A percentile compares a stretch with the other conserved stretches of the same genome.
Conservation (phyloP, 2,797 vertebrate genomes). For the Ctenopoma kingsleyae region DNA sequence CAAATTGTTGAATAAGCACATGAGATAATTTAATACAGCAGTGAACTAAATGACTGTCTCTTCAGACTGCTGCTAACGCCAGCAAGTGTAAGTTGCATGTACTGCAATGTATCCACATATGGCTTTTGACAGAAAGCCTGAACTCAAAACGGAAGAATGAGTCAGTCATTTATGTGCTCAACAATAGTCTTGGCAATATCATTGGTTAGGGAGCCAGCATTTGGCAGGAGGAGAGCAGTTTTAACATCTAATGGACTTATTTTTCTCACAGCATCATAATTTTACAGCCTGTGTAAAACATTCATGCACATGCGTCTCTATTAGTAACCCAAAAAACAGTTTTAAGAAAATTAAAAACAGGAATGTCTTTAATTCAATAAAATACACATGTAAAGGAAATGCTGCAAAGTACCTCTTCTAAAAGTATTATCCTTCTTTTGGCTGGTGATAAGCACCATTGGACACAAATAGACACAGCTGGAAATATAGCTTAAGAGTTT, state of each 20-base stretch:
- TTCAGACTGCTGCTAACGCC: constrained; percentile 27
- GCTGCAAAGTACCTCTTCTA: constrained; percentile 63
- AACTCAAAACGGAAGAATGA: constrained; percentile 61
- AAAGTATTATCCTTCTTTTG: constrained; percentile 57
- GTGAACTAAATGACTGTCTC: constrained; percentile 32
- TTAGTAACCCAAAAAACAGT: constrained; percentile 66
- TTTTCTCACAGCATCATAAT: constrained; percentile 68
- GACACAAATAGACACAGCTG: constrained; percentile 73
- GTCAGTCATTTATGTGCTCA: constrained; percentile 72
- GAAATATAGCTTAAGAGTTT: constrained; percentile 59
- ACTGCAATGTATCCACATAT: constrained; percentile 34
- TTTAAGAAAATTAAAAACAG: constrained; percentile 74
- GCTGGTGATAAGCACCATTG: constrained; percentile 59
- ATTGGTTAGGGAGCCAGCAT: constrained; percentile 67
- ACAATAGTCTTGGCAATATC: constrained; percentile 68
- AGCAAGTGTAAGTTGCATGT: constrained; percentile 23
- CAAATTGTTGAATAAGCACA: constrained; percentile 18
- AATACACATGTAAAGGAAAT: constrained; percentile 74
- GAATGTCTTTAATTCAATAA: constrained; percentile 68
- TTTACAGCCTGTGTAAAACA: constrained; percentile 79
- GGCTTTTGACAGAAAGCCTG: constrained; percentile 52
- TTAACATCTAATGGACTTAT: constrained; percentile 76
- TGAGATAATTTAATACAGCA: constrained; percentile 42
- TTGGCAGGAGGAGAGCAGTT: constrained; percentile 75
- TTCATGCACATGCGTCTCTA: constrained; percentile 50